These are phyloP conservation scores for Nephila pilipes DNA, from an alignment of 1,140 invertebrate genomes.

Conservation along the genomic window DNA sequence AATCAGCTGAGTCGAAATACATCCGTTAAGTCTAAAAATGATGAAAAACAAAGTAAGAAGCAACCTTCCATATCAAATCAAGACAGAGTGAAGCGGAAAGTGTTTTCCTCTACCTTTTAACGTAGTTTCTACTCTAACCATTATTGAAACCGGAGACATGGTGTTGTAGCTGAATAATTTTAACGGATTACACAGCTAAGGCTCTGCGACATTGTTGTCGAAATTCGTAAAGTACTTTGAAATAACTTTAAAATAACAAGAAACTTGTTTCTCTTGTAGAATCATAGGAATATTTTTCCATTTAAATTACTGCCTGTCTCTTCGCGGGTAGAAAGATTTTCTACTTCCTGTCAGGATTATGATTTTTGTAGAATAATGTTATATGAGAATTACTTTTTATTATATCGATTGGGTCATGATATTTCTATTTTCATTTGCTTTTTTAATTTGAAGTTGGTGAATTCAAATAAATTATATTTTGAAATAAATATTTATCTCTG, in stretches of 20 bases:
- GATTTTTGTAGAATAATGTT: too few relatives aligned
- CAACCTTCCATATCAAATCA: not conserved
- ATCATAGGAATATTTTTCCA: not conserved
- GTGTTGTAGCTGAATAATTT: not conserved
- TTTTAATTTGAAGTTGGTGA: too few relatives aligned
- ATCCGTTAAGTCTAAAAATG: not conserved
- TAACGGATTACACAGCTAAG: constrained; percentile 7
- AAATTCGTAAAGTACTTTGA: not conserved
- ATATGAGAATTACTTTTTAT: too few relatives aligned
- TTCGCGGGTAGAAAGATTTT: too few relatives aligned
- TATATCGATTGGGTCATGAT: too few relatives aligned
- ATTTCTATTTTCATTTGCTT: too few relatives aligned
- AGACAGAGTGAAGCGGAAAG: not conserved
- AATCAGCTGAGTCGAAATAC: not conserved
- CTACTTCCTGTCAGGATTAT: too few relatives aligned
- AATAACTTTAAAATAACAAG: not conserved
- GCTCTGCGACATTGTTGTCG: not conserved
- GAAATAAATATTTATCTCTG: not conserved
- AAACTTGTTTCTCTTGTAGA: not conserved
- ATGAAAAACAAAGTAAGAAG: not conserved
- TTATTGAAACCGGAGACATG: not conserved
- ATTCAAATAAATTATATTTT: not conserved
- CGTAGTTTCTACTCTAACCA: not conserved
- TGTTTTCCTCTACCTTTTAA: not conserved
- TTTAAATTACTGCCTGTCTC: not conserved